phyloP scores from a whole-genome alignment of 64 coral and sea anemone genomes.

The Porites australiensis region DNA sequence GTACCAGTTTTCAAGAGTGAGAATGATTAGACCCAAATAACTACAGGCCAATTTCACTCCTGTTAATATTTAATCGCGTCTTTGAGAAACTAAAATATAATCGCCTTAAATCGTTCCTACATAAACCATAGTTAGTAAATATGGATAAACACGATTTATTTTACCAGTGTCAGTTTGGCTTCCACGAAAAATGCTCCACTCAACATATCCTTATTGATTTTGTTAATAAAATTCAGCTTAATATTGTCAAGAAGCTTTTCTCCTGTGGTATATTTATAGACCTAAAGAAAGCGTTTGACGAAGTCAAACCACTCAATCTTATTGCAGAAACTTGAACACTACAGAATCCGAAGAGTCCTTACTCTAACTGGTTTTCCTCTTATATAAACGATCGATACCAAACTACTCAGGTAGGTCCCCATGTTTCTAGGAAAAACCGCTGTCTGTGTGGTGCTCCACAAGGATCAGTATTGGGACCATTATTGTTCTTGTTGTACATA shows the following conservation, averaged over 20 bases:
- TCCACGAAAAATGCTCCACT: too few relatives aligned
- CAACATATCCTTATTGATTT: not conserved
- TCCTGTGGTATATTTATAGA: not conserved
- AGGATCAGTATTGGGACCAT: conserved; percentile 32
- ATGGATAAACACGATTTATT: not conserved
- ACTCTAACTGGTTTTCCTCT: not conserved
- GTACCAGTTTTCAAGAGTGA: too few relatives aligned
- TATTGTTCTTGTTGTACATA: not conserved
- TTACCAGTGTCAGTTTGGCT: too few relatives aligned
- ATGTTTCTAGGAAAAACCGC: not conserved
- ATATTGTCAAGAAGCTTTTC: not conserved
- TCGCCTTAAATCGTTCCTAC: not conserved
- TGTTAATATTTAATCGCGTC: not conserved
- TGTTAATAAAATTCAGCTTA: not conserved
- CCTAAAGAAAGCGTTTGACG: not conserved
- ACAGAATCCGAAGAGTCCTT: not conserved
- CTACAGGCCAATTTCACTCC: not conserved
- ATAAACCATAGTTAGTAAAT: not conserved
- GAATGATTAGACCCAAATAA: too few relatives aligned
- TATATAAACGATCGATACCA: not conserved
- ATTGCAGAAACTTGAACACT: too few relatives aligned
- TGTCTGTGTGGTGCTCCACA: not conserved
- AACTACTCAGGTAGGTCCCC: too few relatives aligned
- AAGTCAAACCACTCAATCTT: not conserved
- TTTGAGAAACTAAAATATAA: not conserved